These are phyloP conservation scores for Amblyopsis rosae DNA, from an alignment of 2,113 vertebrate genomes.

Conservation along the genomic window DNA sequence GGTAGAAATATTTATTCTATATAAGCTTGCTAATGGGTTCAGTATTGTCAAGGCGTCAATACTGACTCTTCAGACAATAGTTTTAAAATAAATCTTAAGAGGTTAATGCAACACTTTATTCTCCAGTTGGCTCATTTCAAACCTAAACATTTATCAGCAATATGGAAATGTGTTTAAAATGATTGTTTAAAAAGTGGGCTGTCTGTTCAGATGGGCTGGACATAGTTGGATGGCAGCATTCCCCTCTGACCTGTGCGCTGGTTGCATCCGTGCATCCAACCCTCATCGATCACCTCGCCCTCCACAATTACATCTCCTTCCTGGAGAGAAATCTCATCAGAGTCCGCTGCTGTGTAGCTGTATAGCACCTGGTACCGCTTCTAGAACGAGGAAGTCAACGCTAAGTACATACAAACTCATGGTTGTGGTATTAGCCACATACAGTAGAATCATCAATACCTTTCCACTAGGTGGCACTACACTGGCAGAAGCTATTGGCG, in stretches of 20 bases:
- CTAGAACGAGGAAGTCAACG: slow-evolving; percentile 61
- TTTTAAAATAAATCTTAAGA: too few species aligned
- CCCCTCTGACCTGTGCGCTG: slow-evolving; percentile 93
- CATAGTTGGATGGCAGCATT: slow-evolving; percentile 94
- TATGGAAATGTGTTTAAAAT: too few species aligned
- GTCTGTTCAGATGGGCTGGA: slow-evolving; percentile 81
- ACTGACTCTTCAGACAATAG: too few species aligned
- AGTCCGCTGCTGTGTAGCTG: slow-evolving; percentile 87
- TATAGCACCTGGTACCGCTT: slow-evolving; percentile 89
- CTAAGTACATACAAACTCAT: background rate
- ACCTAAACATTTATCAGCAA: background rate
- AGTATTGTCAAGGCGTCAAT: too few species aligned
- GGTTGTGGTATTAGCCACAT: background rate
- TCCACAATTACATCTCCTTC: slow-evolving; percentile 90
- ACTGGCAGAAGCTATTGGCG: slow-evolving; percentile 52
- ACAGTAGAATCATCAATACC: slow-evolving; percentile 48
- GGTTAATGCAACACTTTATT: background rate
- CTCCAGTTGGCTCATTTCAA: background rate
- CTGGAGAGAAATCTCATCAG: slow-evolving; percentile 92
- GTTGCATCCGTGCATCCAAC: slow-evolving; percentile 95
- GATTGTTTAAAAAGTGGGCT: too few species aligned
- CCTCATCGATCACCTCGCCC: slow-evolving; percentile 93
- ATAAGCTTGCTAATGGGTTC: background rate
- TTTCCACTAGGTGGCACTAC: slow-evolving; percentile 64
- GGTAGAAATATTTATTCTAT: too few species aligned